Evolutionary conservation across 2,888 invertebrate genomes (phyloP).

Genomic region (Megamerina dolium): DNA sequence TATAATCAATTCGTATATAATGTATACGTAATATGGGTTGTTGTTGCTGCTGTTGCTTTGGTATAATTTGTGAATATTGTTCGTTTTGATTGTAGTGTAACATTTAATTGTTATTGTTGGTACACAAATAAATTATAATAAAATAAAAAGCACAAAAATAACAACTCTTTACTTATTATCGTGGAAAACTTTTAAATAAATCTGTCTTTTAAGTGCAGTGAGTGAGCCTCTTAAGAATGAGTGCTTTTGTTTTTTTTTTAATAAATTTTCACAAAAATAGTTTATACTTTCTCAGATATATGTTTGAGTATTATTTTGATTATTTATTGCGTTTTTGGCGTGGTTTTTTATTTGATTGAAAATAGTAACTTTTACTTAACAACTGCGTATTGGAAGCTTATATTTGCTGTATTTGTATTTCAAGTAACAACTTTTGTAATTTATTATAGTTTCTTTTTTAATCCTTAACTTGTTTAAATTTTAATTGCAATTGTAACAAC

Average conservation of each 20-base stretch:
- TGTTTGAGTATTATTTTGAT: background rate
- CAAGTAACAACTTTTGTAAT: constrained; percentile 11
- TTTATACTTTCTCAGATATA: background rate
- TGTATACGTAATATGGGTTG: constrained; percentile 37
- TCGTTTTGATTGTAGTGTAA: constrained; percentile 27
- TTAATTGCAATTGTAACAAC: constrained; percentile 7
- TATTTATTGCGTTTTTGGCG: too few relatives aligned
- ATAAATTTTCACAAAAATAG: background rate
- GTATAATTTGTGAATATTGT: constrained; percentile 24
- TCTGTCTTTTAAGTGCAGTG: too few relatives aligned
- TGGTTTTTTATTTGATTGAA: constrained; percentile 1
- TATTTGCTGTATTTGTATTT: constrained; percentile 36
- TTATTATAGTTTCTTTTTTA: background rate
- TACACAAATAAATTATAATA: too few relatives aligned
- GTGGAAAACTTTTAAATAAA: too few relatives aligned
- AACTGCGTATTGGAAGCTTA: constrained; percentile 37
- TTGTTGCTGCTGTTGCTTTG: constrained; percentile 24
- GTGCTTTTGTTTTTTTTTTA: too few relatives aligned
- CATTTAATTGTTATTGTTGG: constrained; percentile 19
- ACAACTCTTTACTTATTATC: too few relatives aligned
- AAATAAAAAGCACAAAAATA: constrained; percentile 16
- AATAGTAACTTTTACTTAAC: constrained; percentile 7
- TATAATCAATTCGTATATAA: constrained; percentile 38
- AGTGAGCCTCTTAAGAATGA: too few relatives aligned
- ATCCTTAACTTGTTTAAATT: background rate